phyloP scores from a whole-genome alignment of 2,888 invertebrate species.

The Ditula angustiorana region DNA sequence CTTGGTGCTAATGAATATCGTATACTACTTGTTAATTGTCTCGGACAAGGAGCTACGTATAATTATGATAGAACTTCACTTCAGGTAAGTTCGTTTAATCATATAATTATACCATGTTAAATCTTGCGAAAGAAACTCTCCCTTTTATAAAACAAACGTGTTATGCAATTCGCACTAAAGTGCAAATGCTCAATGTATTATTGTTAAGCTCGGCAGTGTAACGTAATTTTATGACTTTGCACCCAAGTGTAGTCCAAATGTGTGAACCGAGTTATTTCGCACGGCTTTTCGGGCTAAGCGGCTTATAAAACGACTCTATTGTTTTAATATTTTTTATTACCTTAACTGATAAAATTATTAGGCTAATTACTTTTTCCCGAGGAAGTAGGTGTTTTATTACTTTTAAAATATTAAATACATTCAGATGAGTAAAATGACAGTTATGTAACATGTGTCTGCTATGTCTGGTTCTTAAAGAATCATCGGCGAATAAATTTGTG shows the following conservation, averaged over 20 bases:
- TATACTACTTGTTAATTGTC: no score
- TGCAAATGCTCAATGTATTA: constrained; percentile 19
- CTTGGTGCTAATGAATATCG: no score
- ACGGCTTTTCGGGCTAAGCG: neutral
- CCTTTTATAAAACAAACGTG: constrained; percentile 15
- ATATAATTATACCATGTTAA: neutral
- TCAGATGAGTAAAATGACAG: neutral
- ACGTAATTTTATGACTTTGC: constrained; percentile 5
- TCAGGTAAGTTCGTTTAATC: no score
- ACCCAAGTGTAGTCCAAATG: neutral
- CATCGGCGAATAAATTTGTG: no score
- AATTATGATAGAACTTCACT: no score
- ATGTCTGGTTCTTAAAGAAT: no score
- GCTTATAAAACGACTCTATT: constrained; percentile 2
- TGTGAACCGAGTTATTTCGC: constrained; percentile 19
- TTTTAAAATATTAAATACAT: neutral
- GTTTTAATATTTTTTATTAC: constrained; percentile 12
- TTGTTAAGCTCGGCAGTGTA: constrained; percentile 16
- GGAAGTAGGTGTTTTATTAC: neutral
- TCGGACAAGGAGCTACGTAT: no score
- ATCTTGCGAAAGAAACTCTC: constrained; percentile 20
- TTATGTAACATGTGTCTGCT: neutral
- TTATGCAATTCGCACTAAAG: constrained; percentile 21
- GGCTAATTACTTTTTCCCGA: constrained; percentile 1
- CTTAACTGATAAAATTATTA: constrained; percentile 9